phyloP scores from a whole-genome alignment of 92 coral and sea anemone genomes.

The Blastomussa wellsi region DNA sequence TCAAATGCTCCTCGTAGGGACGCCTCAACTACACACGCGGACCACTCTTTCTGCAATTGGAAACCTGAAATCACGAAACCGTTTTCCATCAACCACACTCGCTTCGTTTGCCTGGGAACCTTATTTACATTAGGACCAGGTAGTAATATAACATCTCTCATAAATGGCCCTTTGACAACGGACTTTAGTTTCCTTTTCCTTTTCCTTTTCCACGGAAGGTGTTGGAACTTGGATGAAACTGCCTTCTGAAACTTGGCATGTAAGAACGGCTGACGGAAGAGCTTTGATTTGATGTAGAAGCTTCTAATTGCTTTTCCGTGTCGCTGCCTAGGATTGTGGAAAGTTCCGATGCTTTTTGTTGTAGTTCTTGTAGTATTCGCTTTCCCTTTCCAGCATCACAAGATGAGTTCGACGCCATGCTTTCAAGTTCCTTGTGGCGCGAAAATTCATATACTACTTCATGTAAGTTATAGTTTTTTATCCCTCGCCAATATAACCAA shows the following conservation, averaged over 20 bases:
- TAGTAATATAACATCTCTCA: slow-evolving; percentile 59
- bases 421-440: not conserved
- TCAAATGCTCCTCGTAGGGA: slow-evolving; percentile 38
- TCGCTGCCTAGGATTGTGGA: slow-evolving; percentile 40
- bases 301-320: not conserved
- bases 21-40: slow-evolving; percentile 48
- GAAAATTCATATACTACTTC: too few species aligned
- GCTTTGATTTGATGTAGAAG: slow-evolving; percentile 1
- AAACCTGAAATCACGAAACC: slow-evolving; percentile 55
- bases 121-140: slow-evolving; percentile 49
- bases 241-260: slow-evolving; percentile 17
- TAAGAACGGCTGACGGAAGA: not conserved
- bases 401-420: not conserved
- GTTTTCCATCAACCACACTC: slow-evolving; percentile 59
- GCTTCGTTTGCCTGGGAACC: slow-evolving; percentile 57
- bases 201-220: slow-evolving; percentile 29
- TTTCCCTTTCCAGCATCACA: not conserved
- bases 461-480: too few species aligned
- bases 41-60: slow-evolving; percentile 59
- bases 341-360: slow-evolving; percentile 43
- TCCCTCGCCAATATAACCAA: too few species aligned
- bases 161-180: slow-evolving; percentile 56
- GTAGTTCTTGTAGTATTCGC: slow-evolving; percentile 23
- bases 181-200: slow-evolving; percentile 33
- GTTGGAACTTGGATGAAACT: slow-evolving; percentile 9